phyloP scores from a whole-genome alignment of 2,888 invertebrate genomes.

The Branchellion lobata region DNA sequence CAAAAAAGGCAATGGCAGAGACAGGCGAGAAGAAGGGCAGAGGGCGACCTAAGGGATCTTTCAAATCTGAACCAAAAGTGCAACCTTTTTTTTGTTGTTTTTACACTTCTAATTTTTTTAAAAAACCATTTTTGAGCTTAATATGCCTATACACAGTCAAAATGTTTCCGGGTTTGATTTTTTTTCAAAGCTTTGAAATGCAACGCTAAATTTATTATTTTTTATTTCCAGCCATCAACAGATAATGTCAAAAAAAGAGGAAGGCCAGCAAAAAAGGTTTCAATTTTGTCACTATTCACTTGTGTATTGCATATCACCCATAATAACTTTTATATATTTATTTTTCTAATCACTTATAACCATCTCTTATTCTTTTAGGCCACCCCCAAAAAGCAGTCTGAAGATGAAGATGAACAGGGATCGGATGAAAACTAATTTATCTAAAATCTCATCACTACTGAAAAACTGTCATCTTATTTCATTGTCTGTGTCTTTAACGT shows the following conservation, averaged over 20 bases:
- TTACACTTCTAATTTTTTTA: background rate
- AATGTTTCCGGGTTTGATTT: background rate
- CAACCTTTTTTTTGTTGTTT: no score
- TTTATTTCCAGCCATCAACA: background rate
- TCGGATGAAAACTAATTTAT: background rate
- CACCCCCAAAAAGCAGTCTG: background rate
- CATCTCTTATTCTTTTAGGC: background rate
- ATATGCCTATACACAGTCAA: background rate
- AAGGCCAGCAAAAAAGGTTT: constrained; percentile 28
- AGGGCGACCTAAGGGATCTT: constrained; percentile 35
- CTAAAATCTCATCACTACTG: background rate
- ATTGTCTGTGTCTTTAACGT: background rate
- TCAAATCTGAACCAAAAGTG: constrained; percentile 20
- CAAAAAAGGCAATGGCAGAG: background rate
- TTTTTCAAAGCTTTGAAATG: background rate
- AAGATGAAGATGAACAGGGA: background rate
- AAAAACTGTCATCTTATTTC: background rate
- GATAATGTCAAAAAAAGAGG: constrained; percentile 26
- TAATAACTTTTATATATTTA: no score
- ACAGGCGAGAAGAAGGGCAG: constrained; percentile 31
- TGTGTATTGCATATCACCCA: no score
- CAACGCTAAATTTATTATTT: background rate
- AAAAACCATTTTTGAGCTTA: background rate
- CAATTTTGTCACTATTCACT: background rate
- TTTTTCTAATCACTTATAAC: no score